A percentile compares a stretch with the other conserved stretches of the same genome.
These are phyloP conservation scores for Gymnobelideus leadbeateri DNA, from an alignment of 2,113 vertebrate genomes.

Conservation along the genomic window DNA sequence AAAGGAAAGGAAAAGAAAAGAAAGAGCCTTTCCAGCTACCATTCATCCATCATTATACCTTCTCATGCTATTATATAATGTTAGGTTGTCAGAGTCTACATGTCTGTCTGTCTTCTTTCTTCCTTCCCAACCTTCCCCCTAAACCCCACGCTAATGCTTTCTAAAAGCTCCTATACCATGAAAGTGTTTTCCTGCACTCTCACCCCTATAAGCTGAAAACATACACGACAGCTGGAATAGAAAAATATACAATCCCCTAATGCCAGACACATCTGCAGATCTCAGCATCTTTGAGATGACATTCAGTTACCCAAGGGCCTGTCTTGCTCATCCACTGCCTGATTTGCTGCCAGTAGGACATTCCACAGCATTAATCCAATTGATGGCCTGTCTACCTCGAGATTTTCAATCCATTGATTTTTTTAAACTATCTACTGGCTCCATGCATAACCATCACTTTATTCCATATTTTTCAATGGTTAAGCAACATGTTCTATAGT, in stretches of 20 bases:
- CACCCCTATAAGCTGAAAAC: slow-evolving; percentile 32
- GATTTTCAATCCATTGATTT: slow-evolving; percentile 62
- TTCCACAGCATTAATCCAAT: slow-evolving; percentile 60
- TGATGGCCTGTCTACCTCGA: slow-evolving; percentile 49
- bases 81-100: neutral
- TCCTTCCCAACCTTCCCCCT: slow-evolving; percentile 21
- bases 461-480: slow-evolving; percentile 19
- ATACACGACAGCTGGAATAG: slow-evolving; percentile 33
- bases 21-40: neutral
- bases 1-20: neutral
- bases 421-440: slow-evolving; percentile 8
- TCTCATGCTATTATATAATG: neutral
- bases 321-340: slow-evolving; percentile 54
- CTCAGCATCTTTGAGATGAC: slow-evolving; percentile 69
- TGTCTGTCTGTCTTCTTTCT: neutral
- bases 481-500: slow-evolving; percentile 25
- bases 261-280: slow-evolving; percentile 45
- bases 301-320: slow-evolving; percentile 58
- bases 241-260: slow-evolving; percentile 57
- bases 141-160: slow-evolving; percentile 12
- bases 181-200: slow-evolving; percentile 59
- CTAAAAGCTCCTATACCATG: slow-evolving; percentile 50
- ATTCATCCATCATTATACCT: slow-evolving; percentile 51
- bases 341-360: slow-evolving; percentile 62
- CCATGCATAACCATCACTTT: slow-evolving; percentile 30